Percentiles rank a stretch among this genome's conserved stretches.
Evolutionary conservation across 2,797 vertebrate species (phyloP).

Genomic region (Malurus splendens): DNA sequence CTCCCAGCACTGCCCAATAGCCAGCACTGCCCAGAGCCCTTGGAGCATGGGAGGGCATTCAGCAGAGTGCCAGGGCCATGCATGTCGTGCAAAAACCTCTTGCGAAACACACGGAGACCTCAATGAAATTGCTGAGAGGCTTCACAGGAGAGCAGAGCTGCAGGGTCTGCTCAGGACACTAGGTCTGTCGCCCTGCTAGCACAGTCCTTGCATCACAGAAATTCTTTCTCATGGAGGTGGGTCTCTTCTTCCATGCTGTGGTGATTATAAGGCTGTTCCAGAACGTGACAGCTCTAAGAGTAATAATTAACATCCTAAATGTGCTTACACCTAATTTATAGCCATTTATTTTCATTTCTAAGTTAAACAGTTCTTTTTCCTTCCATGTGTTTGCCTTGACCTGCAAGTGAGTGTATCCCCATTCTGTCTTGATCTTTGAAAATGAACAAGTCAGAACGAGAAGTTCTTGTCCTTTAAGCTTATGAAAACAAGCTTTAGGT

Average conservation of each 20-base stretch:
- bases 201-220: background rate
- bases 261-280: background rate
- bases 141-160: background rate
- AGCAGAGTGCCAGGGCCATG: background rate
- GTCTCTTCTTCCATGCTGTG: background rate
- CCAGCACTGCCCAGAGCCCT: background rate
- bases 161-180: background rate
- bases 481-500: conserved; percentile 20
- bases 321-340: background rate
- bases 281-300: background rate
- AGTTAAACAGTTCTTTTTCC: background rate
- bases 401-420: background rate
- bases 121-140: background rate
- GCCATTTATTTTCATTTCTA: conserved; percentile 7
- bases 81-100: background rate
- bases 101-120: background rate
- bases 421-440: conserved; percentile 9
- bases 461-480: conserved; percentile 8
- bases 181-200: background rate
- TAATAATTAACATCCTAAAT: background rate
- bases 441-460: conserved; percentile 10
- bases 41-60: background rate
- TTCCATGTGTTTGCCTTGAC: conserved; percentile 1
- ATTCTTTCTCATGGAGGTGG: background rate
- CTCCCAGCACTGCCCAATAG: no score